Conservation (phyloP, 2,113 vertebrate species). For the Anthoscopus minutus region DNA sequence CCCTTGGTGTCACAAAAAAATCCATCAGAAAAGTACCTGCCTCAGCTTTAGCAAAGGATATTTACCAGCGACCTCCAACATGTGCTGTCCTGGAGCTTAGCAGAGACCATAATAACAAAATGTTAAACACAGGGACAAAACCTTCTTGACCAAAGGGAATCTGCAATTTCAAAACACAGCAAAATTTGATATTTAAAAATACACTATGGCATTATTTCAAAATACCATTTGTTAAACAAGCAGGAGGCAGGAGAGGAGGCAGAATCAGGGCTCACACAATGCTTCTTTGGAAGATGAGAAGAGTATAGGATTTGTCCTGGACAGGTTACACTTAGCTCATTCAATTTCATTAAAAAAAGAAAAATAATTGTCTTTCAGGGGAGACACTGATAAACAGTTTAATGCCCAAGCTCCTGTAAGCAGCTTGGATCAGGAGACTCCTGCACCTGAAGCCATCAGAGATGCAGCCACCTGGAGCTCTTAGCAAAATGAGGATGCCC, state of each 20-base stretch:
- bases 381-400: not conserved
- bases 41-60: not conserved
- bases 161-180: constrained; percentile 52
- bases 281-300: not conserved
- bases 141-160: not conserved
- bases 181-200: constrained; percentile 59
- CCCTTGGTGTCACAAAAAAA: not conserved
- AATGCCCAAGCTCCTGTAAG: not conserved
- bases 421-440: not conserved
- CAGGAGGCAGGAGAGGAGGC: not conserved
- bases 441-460: not conserved
- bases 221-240: constrained; percentile 34
- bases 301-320: not conserved
- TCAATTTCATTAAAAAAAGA: not conserved
- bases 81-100: not conserved
- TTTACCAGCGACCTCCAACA: not conserved
- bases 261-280: not conserved
- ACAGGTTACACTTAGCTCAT: constrained; percentile 10
- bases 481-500: not conserved
- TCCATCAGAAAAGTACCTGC: not conserved
- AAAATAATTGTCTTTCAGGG: not conserved
- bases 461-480: not conserved
- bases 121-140: not conserved
- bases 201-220: constrained; percentile 29
- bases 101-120: constrained; percentile 17